Base-by-base conservation (phyloP, 2,113 vertebrate genomes). In the Tonatia bakeri region DNA sequence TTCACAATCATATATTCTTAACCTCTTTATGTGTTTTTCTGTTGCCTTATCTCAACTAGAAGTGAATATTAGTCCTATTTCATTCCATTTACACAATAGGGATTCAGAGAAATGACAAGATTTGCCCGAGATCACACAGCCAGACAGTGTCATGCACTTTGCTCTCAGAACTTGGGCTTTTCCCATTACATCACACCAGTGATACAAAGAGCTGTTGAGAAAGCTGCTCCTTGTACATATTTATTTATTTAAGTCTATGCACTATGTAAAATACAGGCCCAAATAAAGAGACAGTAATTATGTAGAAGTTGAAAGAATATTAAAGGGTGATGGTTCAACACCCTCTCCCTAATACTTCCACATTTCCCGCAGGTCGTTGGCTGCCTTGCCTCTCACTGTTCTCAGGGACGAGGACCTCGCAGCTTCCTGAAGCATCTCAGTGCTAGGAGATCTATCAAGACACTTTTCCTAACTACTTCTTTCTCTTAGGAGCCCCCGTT, bases 141-240 rank as follows among this genome's bases (percentile, higher is more conserved):
- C 69, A 91, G 73, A 86, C 33, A 47, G 43, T 40, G 36, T 20
- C 38, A 36, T 3, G 14, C 22, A 65, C 24, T 33, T 93, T 89
- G 19, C 40, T 90, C 88, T 91, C 94, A 91, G 65, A 95, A 73
- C n/a, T 3, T 73, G 43, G 65, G 6, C 6, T 93, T 85, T 91
- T 90, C 83, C 84, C 43, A 65, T 50, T 83, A 76, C 24, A n/a
- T 72, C 45, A 72, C 26, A 43, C 33, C 64, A 59, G 28, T 82
- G 43, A 64, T 9, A 56, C 50, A 69, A 94, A 45, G 33, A 90
- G 14, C 36, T 94, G 33, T n/a, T 80, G 79, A 38, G 54, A 85
- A 97, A 70, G 12, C 70, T 72, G 54, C 26, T 90, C 36, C 38
- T 50, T 43, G 12, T 33, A 52, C 59, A 84, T 16, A 75, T 20